These are phyloP conservation scores for Lordiphosa collinella DNA, from an alignment of 1,140 invertebrate species.

Conservation along the genomic window DNA sequence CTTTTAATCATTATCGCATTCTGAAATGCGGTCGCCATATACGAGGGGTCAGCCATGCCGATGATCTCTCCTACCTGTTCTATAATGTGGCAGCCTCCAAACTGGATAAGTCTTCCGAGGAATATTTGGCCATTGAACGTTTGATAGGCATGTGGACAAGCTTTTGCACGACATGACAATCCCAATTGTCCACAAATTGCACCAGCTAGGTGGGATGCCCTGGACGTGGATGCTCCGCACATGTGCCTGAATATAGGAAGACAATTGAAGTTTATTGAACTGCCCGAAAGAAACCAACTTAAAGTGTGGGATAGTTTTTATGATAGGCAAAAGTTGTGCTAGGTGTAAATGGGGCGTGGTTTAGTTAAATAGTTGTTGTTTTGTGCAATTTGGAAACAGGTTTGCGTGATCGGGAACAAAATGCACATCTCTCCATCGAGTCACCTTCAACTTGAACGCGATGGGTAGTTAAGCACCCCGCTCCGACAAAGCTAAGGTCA, in stretches of 20 bases:
- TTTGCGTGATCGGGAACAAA: background rate
- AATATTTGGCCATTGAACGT: slow-evolving; percentile 69
- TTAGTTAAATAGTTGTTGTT: background rate
- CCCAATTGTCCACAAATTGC: slow-evolving; percentile 47
- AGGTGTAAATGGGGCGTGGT: background rate
- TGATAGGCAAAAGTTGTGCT: slow-evolving; percentile 34
- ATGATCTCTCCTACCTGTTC: slow-evolving; percentile 85
- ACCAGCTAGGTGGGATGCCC: slow-evolving; percentile 34
- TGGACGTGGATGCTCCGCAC: slow-evolving; percentile 20
- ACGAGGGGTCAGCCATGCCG: slow-evolving; percentile 81
- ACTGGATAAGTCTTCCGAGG: slow-evolving; percentile 55
- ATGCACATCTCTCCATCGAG: slow-evolving; percentile 1
- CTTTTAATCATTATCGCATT: slow-evolving; percentile 61
- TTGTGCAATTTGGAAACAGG: background rate
- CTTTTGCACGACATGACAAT: slow-evolving; percentile 73
- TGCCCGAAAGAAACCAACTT: slow-evolving; percentile 77
- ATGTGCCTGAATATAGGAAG: slow-evolving; percentile 78
- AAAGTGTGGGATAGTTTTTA: slow-evolving; percentile 78
- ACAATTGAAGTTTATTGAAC: slow-evolving; percentile 51
- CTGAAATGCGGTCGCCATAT: slow-evolving; percentile 64
- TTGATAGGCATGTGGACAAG: slow-evolving; percentile 75
- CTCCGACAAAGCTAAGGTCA: too few relatives aligned
- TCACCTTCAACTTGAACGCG: slow-evolving; percentile 5
- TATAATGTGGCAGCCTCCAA: slow-evolving; percentile 78
- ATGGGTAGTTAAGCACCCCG: too few relatives aligned